phyloP scores from a whole-genome alignment of 2,888 invertebrate genomes.

The Drosophila quasianomalipes region DNA sequence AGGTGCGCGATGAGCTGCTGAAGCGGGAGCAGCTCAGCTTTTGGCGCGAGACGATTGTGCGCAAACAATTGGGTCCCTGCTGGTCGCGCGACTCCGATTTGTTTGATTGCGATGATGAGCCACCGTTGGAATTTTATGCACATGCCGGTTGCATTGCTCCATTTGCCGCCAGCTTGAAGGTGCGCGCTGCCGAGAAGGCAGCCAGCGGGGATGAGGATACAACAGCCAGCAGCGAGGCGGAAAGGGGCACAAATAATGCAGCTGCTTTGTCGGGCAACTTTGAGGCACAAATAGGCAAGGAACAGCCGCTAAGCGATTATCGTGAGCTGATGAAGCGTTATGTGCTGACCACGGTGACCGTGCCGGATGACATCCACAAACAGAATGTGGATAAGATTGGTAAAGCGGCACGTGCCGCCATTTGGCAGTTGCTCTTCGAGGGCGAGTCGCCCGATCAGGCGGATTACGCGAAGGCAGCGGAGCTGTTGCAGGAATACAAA shows the following conservation, averaged over 20 bases:
- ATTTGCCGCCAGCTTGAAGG: constrained; percentile 66
- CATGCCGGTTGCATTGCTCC: constrained; percentile 70
- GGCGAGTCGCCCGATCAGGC: constrained; percentile 23
- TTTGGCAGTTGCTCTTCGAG: constrained; percentile 75
- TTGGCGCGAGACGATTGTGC: constrained; percentile 73
- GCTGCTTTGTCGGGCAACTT: constrained; percentile 58
- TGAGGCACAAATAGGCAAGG: constrained; percentile 49
- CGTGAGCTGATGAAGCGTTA: constrained; percentile 66
- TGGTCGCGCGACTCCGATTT: constrained; percentile 78
- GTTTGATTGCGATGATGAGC: constrained; percentile 74
- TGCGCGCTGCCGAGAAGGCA: constrained; percentile 30
- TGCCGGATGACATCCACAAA: constrained; percentile 60
- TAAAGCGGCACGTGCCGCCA: constrained; percentile 39
- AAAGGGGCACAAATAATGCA: constrained; percentile 27
- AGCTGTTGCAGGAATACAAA: constrained; percentile 65
- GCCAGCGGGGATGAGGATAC: constrained; percentile 13
- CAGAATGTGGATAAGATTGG: constrained; percentile 62
- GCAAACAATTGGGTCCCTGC: constrained; percentile 73
- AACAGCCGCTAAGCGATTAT: constrained; percentile 61
- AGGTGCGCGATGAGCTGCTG: constrained; percentile 70
- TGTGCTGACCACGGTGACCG: constrained; percentile 54
- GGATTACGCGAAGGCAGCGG: constrained; percentile 53
- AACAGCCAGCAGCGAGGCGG: neutral
- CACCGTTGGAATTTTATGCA: constrained; percentile 75
- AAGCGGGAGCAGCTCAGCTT: constrained; percentile 65